Base-by-base conservation (phyloP, 1,140 invertebrate species). In the Mesaphorura yosii region DNA sequence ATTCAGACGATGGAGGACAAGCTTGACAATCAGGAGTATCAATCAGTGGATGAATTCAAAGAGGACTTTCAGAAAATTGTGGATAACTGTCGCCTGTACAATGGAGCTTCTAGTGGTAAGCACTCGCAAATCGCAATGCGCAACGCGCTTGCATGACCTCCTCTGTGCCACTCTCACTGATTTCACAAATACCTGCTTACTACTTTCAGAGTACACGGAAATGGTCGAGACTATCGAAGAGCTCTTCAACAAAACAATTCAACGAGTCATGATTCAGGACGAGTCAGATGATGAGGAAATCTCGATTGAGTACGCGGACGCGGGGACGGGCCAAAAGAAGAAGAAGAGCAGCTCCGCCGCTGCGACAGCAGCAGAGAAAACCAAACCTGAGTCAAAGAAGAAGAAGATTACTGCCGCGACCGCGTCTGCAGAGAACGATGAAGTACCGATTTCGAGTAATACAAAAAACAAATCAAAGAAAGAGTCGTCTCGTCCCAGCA, bases 91-190 rank as follows among this genome's bases (percentile, higher is more conserved):
- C 74, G 82, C 54, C 74, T 88, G 44, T 94, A 91, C 66, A 92
- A 93, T 78, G 89, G 89, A 31, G 81, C 82, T 59, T 82, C 88
- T 64, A 91, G 88, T 75, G 88, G 88, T 92, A 71, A 73, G 70
- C 20, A 17, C 12, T n/a, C n/a, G n/a, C n/a, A n/a, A n/a, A n/a
- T n/a, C n/a, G n/a, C n/a, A n/a, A n/a, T n/a, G n/a, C n/a, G n/a
- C n/a, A n/a, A n/a, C n/a, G n/a, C n/a, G n/a, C n/a, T n/a, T n/a
- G n/a, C n/a, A n/a, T 41, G 25, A 27, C 23, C 20, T 51, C 27
- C 20, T 17, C 14, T 34, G 22, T 27, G 44, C 4, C 23, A 51
- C 6, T 10, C 22, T 4, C 2, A 22, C 26, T n/a, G n/a, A n/a
- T n/a, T n/a, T n/a, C n/a, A n/a, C n/a, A n/a, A n/a, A n/a, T n/a